Evolutionary conservation across 2,113 vertebrate species (phyloP), one percentile per base, ranked within the genome.

Genomic region (Sakesphorus luctuosus): DNA sequence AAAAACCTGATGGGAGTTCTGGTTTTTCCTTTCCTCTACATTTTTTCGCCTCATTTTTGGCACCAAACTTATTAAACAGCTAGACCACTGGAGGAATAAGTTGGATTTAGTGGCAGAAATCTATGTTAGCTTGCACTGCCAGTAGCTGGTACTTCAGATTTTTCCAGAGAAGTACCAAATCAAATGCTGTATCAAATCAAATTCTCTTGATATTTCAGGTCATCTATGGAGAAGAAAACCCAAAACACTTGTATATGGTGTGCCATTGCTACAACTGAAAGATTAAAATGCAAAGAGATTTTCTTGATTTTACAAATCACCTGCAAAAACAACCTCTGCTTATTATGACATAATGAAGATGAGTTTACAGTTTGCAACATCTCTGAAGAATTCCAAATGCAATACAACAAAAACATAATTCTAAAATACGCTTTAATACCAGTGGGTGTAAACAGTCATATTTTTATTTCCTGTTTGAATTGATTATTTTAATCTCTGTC

Each of bases 401-500:
- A 46, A 72, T 75, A 14, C 21, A 87, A 67, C 29, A 86, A 69
- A 84, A 84, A 5, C 0, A 0, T 67, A 43, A 33, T 84, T 96
- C 61, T 66, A 33, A 88, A 91, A 25, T 46, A 46, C 13, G 2
- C 10, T 59, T 92, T 55, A 75, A 43, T 78, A 58, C 38, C 50
- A 65, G 36, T 84, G 65, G 31, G 63, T 94, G 66, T 55, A 96
- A 90, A 94, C 50, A 67, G 58, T 77, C 47, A 82, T 62, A 67
- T 76, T 96, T 94, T 91, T 96, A 58, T 88, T 96, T 95, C 68
- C 79, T 91, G 53, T 93, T 95, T 23, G 36, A 96, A 73, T 93
- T 94, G 15, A 87, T 95, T 96, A 92, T 95, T 97, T 96, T 95
- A 67, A 94, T 97, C 44, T 79, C 96, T 93, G 65, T 95, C 91